Evolutionary conservation across 2,888 invertebrate genomes (phyloP).

Genomic region (Germaria angustata): DNA sequence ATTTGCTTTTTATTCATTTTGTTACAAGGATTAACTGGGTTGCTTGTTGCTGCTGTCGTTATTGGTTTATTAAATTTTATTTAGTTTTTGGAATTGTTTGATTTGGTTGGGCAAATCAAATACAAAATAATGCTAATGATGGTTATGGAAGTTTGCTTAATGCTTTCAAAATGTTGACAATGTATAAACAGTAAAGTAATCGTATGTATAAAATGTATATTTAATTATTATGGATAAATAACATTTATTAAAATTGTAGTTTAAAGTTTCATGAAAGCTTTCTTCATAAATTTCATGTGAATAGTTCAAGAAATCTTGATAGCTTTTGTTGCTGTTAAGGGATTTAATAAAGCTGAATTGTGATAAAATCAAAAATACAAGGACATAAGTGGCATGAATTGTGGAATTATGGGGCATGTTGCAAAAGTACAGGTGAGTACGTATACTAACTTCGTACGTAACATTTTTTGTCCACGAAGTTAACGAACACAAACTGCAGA

Average conservation of each 20-base stretch:
- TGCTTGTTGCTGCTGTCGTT: neutral
- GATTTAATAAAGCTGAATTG: too few relatives aligned
- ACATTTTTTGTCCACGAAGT: too few relatives aligned
- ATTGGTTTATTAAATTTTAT: constrained; percentile 36
- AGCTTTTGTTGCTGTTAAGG: too few relatives aligned
- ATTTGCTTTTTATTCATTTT: constrained; percentile 31
- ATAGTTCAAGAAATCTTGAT: too few relatives aligned
- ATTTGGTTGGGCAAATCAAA: constrained; percentile 32
- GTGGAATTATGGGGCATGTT: too few relatives aligned
- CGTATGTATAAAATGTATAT: neutral
- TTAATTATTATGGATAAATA: neutral
- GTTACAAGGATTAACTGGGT: constrained; percentile 29
- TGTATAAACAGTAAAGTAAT: constrained; percentile 7
- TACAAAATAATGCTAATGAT: constrained; percentile 1
- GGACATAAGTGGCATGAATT: too few relatives aligned
- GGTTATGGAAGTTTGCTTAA: neutral
- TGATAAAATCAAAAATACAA: too few relatives aligned
- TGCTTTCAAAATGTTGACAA: constrained; percentile 24
- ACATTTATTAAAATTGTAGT: neutral
- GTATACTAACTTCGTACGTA: too few relatives aligned
- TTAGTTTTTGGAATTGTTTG: constrained; percentile 37
- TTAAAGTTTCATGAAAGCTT: neutral
- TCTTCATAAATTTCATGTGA: constrained; percentile 9
- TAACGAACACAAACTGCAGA: too few relatives aligned
- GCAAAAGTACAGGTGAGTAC: too few relatives aligned